Percentiles rank a stretch among this genome's conserved stretches.
Conservation (phyloP, 2,113 vertebrate species). For the Gymnogyps californianus region DNA sequence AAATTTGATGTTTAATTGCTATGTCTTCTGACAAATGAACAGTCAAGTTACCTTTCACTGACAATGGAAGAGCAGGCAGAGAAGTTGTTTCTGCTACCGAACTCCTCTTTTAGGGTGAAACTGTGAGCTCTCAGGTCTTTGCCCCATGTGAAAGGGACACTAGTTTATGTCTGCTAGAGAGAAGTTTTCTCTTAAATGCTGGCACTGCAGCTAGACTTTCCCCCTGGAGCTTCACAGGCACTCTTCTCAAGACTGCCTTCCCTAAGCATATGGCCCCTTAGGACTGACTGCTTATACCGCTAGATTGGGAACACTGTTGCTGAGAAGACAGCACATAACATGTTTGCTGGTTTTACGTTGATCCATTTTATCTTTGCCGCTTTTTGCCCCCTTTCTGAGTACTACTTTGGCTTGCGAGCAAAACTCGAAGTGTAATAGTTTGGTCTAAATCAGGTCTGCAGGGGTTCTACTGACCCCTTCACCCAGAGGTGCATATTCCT, state of each 20-base stretch:
- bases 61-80: background rate
- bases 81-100: background rate
- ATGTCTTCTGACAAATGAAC: background rate
- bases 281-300: background rate
- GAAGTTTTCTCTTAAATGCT: background rate
- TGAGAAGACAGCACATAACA: background rate
- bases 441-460: background rate
- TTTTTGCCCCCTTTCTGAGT: background rate
- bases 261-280: background rate
- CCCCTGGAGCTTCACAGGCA: background rate
- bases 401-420: background rate
- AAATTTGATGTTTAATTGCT: background rate
- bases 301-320: background rate
- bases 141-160: background rate
- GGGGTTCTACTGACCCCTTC: background rate
- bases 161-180: background rate
- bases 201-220: background rate
- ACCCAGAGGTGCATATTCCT: background rate
- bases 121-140: background rate
- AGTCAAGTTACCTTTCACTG: background rate
- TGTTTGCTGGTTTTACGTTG: background rate
- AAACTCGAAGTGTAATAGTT: background rate
- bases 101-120: background rate
- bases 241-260: background rate
- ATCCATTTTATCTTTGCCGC: background rate